Conservation (phyloP, 2,113 vertebrate species). For the Hippopotamus amphibius region DNA sequence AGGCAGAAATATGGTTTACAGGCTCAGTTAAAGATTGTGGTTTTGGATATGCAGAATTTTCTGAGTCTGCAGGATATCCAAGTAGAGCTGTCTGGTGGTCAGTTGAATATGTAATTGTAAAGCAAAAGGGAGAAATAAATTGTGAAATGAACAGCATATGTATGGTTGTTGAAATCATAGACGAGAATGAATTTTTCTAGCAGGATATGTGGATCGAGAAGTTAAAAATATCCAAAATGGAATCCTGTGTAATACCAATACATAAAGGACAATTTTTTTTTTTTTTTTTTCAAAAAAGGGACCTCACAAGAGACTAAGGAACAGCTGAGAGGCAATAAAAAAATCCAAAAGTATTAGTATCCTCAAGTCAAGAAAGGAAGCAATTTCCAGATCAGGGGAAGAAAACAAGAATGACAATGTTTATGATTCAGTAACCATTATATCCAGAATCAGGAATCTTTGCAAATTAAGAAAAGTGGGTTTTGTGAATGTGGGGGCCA, state of each 20-base stretch:
- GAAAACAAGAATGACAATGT: neutral
- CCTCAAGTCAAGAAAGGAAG: neutral
- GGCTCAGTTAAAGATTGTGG: neutral
- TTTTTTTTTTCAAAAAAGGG: too few species aligned
- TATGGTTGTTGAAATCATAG: neutral
- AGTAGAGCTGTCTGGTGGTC: neutral
- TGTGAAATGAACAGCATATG: neutral
- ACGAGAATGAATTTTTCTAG: neutral
- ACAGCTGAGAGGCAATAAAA: neutral
- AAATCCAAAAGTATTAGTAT: neutral
- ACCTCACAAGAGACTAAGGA: neutral
- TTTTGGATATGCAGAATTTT: neutral
- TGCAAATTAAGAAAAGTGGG: neutral
- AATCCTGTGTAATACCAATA: neutral
- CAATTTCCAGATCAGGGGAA: neutral
- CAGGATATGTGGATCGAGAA: neutral
- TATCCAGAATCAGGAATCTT: neutral
- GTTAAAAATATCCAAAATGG: neutral
- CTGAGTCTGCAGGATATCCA: neutral
- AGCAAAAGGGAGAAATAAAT: neutral
- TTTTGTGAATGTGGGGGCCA: neutral
- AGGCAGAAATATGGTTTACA: neutral
- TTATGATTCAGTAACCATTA: neutral
- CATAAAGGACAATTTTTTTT: neutral
- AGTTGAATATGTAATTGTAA: neutral